Base-by-base conservation (phyloP, 2,888 invertebrate genomes). In the Nezara viridula region DNA sequence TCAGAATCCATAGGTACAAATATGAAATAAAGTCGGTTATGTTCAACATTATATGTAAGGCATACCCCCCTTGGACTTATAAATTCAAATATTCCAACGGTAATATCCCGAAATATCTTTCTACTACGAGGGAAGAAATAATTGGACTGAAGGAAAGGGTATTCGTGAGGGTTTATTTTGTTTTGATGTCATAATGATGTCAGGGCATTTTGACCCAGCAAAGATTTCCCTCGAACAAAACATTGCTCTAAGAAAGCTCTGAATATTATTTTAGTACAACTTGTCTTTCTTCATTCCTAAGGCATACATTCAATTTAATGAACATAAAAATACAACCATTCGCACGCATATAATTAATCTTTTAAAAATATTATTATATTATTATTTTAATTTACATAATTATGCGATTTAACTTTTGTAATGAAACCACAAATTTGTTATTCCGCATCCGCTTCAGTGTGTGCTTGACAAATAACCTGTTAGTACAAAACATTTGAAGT, bases 111-210 rank as follows among this genome's bases (percentile, higher is more conserved):
- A 27, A 60, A 60, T 27, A 27, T 60, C 27, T 16, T 27, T 14
- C 27, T 1, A 10, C n/a, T 16, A 60, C 27, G 6, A n/a, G 60
- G 16, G 14, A 60, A 27, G 14, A 60, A 1, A 60, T 60, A 60
- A 60, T 60, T 27, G 60, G 60, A 27, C 60, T 60, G 19, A 4
- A 32, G 60, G 27, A 32, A 60, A n/a, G 60, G 27, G 16, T 32
- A 27, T 60, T 32, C 16, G 27, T 27, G 27, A 32, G 60, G 27
- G 60, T 60, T 60, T 60, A 27, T 60, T 27, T 60, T 60, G 60
- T 60, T 60, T 60, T 60, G 27, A 60, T 60, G 60, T 27, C 60
- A 14, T 60, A 60, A 60, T 60, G 60, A 60, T 60, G 27, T 60
- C 60, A 27, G 27, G 27, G 16, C 60, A 60, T 60, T 60, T 14